Evolutionary conservation across 1,140 invertebrate species (phyloP).

Genomic region (Zophobas atratus): DNA sequence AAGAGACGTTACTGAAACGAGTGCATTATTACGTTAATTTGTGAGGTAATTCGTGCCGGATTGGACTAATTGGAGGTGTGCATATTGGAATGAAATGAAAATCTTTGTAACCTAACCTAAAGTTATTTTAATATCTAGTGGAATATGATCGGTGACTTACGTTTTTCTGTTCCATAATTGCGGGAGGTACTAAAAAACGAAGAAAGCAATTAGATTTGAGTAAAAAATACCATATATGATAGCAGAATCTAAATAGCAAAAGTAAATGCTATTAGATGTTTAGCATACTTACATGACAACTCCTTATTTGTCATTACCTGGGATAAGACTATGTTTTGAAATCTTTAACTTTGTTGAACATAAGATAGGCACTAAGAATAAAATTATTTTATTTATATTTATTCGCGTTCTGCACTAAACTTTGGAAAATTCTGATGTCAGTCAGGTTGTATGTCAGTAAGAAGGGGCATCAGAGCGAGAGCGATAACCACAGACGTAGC

Average conservation of each 20-base stretch:
- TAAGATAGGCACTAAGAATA: constrained; percentile 42
- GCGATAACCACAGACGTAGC: constrained; percentile 1
- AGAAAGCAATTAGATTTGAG: constrained; percentile 16
- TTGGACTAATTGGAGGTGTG: constrained; percentile 8
- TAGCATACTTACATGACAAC: constrained; percentile 53
- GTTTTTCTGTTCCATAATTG: constrained; percentile 51
- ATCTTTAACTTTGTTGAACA: constrained; percentile 34
- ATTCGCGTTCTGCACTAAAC: constrained; percentile 37
- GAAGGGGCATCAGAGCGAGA: constrained; percentile 38
- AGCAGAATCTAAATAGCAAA: constrained; percentile 23
- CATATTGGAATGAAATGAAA: constrained; percentile 45
- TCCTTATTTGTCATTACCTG: constrained; percentile 54
- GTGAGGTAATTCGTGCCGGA: neutral
- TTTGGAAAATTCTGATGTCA: constrained; percentile 43
- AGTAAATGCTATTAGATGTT: constrained; percentile 42
- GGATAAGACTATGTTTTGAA: constrained; percentile 38
- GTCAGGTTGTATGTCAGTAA: constrained; percentile 42
- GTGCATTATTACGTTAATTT: neutral
- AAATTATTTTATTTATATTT: constrained; percentile 42
- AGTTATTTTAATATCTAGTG: constrained; percentile 23
- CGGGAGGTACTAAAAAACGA: constrained; percentile 47
- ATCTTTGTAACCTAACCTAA: constrained; percentile 49
- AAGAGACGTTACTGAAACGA: neutral
- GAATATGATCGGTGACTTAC: constrained; percentile 37
- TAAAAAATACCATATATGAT: constrained; percentile 30